Base-by-base conservation (phyloP, 2,113 vertebrate species). In the Cinclus mexicanus region DNA sequence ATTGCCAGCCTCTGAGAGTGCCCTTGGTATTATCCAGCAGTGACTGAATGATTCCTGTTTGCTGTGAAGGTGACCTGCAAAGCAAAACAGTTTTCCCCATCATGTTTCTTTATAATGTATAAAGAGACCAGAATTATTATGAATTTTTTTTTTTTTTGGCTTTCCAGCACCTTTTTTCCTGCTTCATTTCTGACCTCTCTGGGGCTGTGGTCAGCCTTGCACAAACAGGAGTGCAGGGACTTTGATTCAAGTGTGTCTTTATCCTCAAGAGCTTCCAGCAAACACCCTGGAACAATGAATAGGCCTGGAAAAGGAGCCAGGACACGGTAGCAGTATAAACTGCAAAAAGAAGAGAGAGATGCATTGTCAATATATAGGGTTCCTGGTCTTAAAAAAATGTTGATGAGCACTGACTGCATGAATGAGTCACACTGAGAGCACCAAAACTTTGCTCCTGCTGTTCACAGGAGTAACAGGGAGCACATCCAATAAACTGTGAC, bases 51-150 rank as follows among this genome's bases (percentile, higher is more conserved):
- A 75, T 59, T 79, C 31, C 49, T 68, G 2, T 68, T 87, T 84
- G 31, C 74, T 85, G 37, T 82, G 74, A 95, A 93, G 84, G 87
- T 90, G 78, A 93, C 87, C 78, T 82, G 61, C 60, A 89, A 91
- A 91, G n/a, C 52, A 78, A 84, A 87, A 14, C 18, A 23, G 4
- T 64, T 71, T 89, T 33, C 23, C 41, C 20, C 37, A 4, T 42
- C 17, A 3, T 84, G 12, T 26, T 71, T 81, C 61, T 85, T 84
- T 56, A 42, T 35, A 60, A 77, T 80, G 15, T 46, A 24, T 74
- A 52, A 85, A 89, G 56, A 75, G 41, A 71, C 1, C 2, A 55
- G 49, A 76, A 64, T 28, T 72, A 33, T 80, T 76, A 39, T 39
- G 50, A 37, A 37, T 67, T 83, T 44, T 28, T 37, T 37, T 37